These are phyloP conservation scores for Drosophila bunnanda DNA, from an alignment of 2,888 invertebrate genomes.

Conservation along the genomic window DNA sequence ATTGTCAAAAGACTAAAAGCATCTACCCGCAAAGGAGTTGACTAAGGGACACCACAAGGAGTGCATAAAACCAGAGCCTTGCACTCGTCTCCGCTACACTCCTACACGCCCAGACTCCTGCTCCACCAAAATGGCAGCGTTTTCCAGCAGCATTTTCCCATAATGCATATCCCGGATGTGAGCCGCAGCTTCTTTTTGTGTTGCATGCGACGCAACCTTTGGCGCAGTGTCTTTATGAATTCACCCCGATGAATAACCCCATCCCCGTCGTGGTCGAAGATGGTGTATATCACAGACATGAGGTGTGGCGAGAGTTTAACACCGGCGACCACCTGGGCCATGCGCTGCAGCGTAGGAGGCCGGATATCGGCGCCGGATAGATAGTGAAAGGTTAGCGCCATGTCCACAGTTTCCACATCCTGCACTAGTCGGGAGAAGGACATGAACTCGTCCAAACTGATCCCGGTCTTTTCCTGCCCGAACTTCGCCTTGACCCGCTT, in stretches of 20 bases:
- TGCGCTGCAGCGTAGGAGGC: slow-evolving; percentile 25
- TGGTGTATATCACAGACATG: slow-evolving; percentile 46
- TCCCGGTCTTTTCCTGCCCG: background rate
- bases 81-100: slow-evolving; percentile 10
- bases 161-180: background rate
- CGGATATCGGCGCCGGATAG: slow-evolving; percentile 47
- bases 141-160: slow-evolving; percentile 34
- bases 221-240: slow-evolving; percentile 21
- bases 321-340: slow-evolving; percentile 33
- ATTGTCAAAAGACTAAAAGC: slow-evolving; percentile 63
- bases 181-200: background rate
- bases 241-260: slow-evolving; percentile 37
- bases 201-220: background rate
- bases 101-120: background rate
- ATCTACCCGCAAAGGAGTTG: slow-evolving; percentile 61
- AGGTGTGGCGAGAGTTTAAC: slow-evolving; percentile 31
- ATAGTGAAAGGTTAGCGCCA: slow-evolving; percentile 43
- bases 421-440: slow-evolving; percentile 44
- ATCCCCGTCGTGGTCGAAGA: slow-evolving; percentile 54
- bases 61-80: slow-evolving; percentile 54
- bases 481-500: slow-evolving; percentile 31
- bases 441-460: slow-evolving; percentile 41
- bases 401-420: slow-evolving; percentile 37
- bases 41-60: slow-evolving; percentile 34
- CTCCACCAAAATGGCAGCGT: background rate